Base-by-base conservation (phyloP, 2,888 invertebrate genomes). In the Erebia epiphron region DNA sequence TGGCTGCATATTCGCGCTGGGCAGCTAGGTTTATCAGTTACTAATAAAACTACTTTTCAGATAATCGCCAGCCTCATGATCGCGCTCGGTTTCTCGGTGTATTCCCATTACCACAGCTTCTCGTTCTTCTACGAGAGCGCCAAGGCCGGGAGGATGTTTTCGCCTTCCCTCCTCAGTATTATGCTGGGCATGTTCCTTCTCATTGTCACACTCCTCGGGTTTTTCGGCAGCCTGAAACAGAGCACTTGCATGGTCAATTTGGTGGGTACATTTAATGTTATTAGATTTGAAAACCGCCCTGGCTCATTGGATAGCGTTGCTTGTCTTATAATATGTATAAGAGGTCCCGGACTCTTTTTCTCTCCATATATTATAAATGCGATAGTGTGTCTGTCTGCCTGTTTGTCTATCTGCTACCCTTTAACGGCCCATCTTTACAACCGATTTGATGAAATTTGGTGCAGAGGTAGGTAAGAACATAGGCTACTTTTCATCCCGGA, bases 191-290 rank as follows among this genome's bases (percentile, higher is more conserved):
- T 95, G 68, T 89, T 95, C 62, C 94, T 98, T 64, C 94, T 98
- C 77, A 88, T 97, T 66, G 94, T 98, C 14, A 96, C 97, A 0
- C 95, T 97, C 77, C 96, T 98, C 77, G 98, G 97, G 46, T 98
- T 97, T 88, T 96, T 96, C 78, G 98, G 98, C 46, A 97, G 97
- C 5, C 88, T 97, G 78, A 96, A 95, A 80, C 96, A 96, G 85
- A 97, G 97, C 87, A 96, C 97, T 4, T 95, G 95, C 78, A 91
- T 95, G 88, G 95, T 96, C 46, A 94, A 95, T 74, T 84, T 93
- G 84, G 96, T 96, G 78, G 79, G 92, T 79, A 64, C 62, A 43
- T 3, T 35, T 61, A 7, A 41, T 60, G 50, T 11, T 11, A 43
- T 9, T 1, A 10, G 1, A n/a, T 50, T 50, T 50, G 50, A n/a